Conservation (phyloP, 1,140 invertebrate species). For the Wasmannia auropunctata region DNA sequence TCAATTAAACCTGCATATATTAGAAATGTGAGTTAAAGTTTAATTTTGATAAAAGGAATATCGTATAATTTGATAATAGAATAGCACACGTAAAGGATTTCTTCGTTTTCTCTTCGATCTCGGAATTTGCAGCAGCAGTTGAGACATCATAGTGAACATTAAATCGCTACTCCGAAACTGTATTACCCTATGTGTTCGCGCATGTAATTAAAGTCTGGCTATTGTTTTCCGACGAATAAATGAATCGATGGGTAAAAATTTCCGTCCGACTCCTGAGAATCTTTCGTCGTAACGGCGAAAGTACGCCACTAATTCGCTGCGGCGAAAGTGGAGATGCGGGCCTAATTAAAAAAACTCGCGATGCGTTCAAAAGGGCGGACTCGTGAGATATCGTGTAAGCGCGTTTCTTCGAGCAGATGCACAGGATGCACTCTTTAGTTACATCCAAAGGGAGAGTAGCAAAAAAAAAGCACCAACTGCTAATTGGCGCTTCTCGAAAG, state of each 20-base stretch:
- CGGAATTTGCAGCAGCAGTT: background rate
- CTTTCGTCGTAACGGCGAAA: slow-evolving; percentile 18
- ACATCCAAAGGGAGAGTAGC: slow-evolving; percentile 37
- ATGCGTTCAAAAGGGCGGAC: slow-evolving; percentile 50
- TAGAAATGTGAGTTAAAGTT: background rate
- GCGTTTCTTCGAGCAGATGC: slow-evolving; percentile 35
- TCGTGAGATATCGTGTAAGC: background rate
- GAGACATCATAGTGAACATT: background rate
- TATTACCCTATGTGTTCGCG: background rate
- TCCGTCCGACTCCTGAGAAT: background rate
- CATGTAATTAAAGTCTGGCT: background rate
- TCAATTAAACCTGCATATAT: background rate
- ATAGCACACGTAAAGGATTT: background rate
- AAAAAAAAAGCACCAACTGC: slow-evolving; percentile 33
- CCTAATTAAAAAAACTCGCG: slow-evolving; percentile 68
- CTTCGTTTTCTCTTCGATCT: background rate
- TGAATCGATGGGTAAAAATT: background rate
- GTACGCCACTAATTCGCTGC: slow-evolving; percentile 10
- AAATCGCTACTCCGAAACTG: background rate
- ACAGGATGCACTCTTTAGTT: too few species aligned
- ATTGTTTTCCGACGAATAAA: background rate
- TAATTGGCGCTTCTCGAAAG: slow-evolving; percentile 70
- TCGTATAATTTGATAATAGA: background rate
- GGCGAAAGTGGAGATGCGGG: background rate
- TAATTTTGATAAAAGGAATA: too few species aligned